Percentiles rank a stretch among this genome's conserved stretches.
Evolutionary conservation across 2,888 invertebrate species (phyloP).

Genomic region (Autographa pulchrina): DNA sequence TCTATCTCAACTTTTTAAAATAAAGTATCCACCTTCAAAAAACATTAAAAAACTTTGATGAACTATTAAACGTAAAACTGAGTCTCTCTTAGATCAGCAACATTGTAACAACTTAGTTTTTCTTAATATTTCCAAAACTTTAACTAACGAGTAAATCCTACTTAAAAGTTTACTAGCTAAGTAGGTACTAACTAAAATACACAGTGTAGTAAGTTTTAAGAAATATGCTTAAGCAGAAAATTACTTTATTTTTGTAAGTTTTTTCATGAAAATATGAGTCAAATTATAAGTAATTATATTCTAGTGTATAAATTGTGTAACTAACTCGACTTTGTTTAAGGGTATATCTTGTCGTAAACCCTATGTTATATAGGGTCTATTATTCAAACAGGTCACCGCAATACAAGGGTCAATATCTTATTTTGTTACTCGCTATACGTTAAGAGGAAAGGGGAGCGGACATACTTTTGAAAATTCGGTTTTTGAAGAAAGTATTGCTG

Average conservation of each 20-base stretch:
- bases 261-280: too few relatives aligned
- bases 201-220: not conserved
- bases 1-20: not conserved
- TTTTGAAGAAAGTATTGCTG: too few relatives aligned
- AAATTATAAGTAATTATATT: too few relatives aligned
- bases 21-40: not conserved
- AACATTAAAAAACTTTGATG: not conserved
- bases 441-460: too few relatives aligned
- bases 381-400: too few relatives aligned
- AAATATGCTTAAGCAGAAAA: slow-evolving; percentile 1
- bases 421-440: too few relatives aligned
- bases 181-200: not conserved
- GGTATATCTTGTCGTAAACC: too few relatives aligned
- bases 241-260: not conserved
- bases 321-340: too few relatives aligned
- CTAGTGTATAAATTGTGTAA: too few relatives aligned
- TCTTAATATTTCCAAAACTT: not conserved
- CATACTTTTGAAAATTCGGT: too few relatives aligned
- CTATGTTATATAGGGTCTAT: too few relatives aligned
- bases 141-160: slow-evolving; percentile 4
- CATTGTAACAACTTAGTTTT: not conserved
- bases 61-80: not conserved
- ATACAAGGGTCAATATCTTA: too few relatives aligned
- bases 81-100: not conserved
- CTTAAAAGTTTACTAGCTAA: not conserved